Base-by-base conservation (phyloP, 2,888 invertebrate genomes). In the Netelia inedita region DNA sequence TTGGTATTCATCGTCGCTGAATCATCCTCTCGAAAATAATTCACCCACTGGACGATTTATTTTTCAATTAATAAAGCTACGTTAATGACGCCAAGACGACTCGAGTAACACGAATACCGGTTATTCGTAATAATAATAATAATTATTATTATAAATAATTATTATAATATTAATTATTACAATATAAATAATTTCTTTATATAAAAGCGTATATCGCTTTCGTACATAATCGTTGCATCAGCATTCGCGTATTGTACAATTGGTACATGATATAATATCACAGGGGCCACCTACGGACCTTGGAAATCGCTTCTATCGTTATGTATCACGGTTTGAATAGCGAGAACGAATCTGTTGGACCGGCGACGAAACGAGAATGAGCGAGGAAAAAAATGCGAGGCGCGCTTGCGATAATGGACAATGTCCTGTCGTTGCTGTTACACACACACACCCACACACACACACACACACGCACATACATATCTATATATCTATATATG, bases 381-480 rank as follows among this genome's bases (percentile, higher is more conserved):
- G 59, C 55, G 41, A 78, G 59, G 65, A 73, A 65, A 85, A 79
- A 78, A 76, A 75, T 79, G 81, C 76, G 79, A 79, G 81, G 73
- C 68, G 75, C 68, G 81, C 78, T 69, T 85, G 86, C 85, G 90
- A 91, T 93, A 93, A 93, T 92, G 90, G 91, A 92, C 92, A 90
- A 92, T 93, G 92, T 93, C 93, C 93, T 92, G 92, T 92, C 90
- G 88, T 75, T 65, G 87, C 88, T 86, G 88, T 57, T 28, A 28
- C 28, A 28, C 5, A 28, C 5, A 23, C 2, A 28, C 5, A 28
- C 28, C 3, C 28, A 5, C 28, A 3, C 5, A 28, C 73, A 35
- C 19, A 6, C 1, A 9, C n/a, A 16, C 10, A n/a, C 11, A 23
- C 8, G 43, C n/a, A n/a, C n/a, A n/a, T n/a, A n/a, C n/a, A 63